phyloP scores from a whole-genome alignment of 2,888 invertebrate genomes.

The Scaptomyza tumidula region DNA sequence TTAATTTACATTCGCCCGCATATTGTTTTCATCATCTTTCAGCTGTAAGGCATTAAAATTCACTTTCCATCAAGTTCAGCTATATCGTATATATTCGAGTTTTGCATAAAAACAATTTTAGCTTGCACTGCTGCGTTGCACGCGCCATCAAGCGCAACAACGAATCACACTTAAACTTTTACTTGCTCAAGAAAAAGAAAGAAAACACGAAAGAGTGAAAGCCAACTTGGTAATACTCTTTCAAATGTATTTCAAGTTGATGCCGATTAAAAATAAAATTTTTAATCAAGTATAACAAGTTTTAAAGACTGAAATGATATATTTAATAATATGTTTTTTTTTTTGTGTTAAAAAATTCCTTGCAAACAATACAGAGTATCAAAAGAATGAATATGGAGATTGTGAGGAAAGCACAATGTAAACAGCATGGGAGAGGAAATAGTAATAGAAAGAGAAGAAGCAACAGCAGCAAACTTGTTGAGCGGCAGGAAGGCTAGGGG shows the following conservation, averaged over 20 bases:
- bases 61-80: conserved; percentile 37
- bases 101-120: conserved; percentile 19
- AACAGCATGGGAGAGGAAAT: conserved; percentile 10
- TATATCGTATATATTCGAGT: conserved; percentile 1
- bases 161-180: conserved; percentile 61
- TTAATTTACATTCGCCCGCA: not conserved
- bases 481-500: not conserved
- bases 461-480: conserved; percentile 10
- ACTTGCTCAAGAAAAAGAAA: conserved; percentile 28
- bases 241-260: not conserved
- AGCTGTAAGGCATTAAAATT: conserved; percentile 17
- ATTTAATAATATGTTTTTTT: too few relatives aligned
- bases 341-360: not conserved
- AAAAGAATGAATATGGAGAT: conserved; percentile 9
- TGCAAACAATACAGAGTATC: conserved; percentile 11
- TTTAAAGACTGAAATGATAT: too few relatives aligned
- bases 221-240: conserved; percentile 20
- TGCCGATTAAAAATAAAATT: not conserved
- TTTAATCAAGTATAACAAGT: too few relatives aligned
- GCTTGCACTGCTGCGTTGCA: conserved; percentile 42
- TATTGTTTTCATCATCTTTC: not conserved
- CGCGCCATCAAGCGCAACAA: conserved; percentile 67
- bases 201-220: not conserved
- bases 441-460: not conserved
- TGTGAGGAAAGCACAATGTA: conserved; percentile 23